Percentiles rank a stretch among this genome's conserved stretches.
Evolutionary conservation across 1,140 invertebrate genomes (phyloP).

Genomic region (Panonychus citri): DNA sequence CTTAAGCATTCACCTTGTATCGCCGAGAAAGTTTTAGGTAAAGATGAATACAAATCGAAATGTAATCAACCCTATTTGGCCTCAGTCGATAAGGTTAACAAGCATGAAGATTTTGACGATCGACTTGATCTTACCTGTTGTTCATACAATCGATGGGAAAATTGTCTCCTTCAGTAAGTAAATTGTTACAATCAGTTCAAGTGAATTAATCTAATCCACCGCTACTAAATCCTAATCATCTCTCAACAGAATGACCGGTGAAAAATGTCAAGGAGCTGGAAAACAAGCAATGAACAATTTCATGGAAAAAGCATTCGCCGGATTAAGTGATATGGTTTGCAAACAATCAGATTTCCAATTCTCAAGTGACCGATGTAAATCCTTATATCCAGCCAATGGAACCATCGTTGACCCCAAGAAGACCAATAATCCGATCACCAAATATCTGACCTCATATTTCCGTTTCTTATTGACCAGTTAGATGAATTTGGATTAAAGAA

Average conservation of each 20-base stretch:
- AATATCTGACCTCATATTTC: conserved; percentile 1
- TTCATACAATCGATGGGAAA: background rate
- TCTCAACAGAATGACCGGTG: background rate
- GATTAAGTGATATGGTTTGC: background rate
- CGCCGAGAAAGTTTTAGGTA: conserved; percentile 9
- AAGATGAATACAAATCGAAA: conserved; percentile 1
- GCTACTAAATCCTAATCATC: background rate
- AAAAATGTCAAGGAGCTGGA: background rate
- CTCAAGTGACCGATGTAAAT: background rate
- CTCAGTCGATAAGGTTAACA: background rate
- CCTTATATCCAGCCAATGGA: background rate
- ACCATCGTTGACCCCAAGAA: background rate
- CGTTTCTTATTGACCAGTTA: background rate
- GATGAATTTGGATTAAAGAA: no score
- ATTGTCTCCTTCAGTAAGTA: background rate
- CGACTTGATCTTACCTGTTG: background rate
- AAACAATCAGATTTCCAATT: background rate
- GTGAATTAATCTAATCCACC: no score
- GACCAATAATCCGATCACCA: conserved; percentile 3
- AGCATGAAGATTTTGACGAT: background rate
- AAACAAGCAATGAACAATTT: background rate
- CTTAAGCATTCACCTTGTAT: conserved; percentile 11
- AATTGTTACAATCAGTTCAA: background rate
- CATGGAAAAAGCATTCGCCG: background rate
- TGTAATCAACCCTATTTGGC: conserved; percentile 5